Conservation (phyloP, 1,140 invertebrate species). For the Drosophila prosaltans region DNA sequence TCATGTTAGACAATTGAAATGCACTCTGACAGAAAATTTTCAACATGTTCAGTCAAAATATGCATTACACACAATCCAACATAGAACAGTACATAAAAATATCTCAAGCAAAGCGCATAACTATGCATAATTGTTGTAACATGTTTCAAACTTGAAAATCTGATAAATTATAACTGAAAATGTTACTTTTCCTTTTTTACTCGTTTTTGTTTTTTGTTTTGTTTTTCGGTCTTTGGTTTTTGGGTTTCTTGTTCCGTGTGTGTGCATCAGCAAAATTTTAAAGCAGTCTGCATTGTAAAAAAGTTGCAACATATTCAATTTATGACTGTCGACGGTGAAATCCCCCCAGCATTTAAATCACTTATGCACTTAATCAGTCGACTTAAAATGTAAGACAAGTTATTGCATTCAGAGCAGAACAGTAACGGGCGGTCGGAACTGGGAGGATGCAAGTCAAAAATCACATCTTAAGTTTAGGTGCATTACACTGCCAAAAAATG, state of each 20-base stretch:
- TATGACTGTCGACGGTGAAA: constrained; percentile 58
- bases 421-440: neutral
- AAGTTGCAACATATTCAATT: constrained; percentile 72
- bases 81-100: constrained; percentile 38
- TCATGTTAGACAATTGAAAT: constrained; percentile 37
- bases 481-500: neutral
- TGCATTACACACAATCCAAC: neutral
- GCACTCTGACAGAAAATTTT: constrained; percentile 28
- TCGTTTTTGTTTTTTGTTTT: no score
- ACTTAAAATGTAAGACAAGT: constrained; percentile 62
- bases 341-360: constrained; percentile 64
- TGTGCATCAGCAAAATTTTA: constrained; percentile 58
- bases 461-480: no score
- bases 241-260: constrained; percentile 27
- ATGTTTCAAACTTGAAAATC: constrained; percentile 63
- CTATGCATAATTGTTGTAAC: constrained; percentile 66
- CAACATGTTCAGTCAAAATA: constrained; percentile 31
- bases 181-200: no score
- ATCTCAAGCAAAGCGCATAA: constrained; percentile 61
- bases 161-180: constrained; percentile 70
- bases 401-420: constrained; percentile 24
- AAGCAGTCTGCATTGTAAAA: constrained; percentile 36
- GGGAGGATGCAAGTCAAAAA: no score
- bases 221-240: no score
- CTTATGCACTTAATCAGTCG: constrained; percentile 67